Evolutionary conservation across 2,888 invertebrate species (phyloP).

Genomic region (Drosophila ustulata): DNA sequence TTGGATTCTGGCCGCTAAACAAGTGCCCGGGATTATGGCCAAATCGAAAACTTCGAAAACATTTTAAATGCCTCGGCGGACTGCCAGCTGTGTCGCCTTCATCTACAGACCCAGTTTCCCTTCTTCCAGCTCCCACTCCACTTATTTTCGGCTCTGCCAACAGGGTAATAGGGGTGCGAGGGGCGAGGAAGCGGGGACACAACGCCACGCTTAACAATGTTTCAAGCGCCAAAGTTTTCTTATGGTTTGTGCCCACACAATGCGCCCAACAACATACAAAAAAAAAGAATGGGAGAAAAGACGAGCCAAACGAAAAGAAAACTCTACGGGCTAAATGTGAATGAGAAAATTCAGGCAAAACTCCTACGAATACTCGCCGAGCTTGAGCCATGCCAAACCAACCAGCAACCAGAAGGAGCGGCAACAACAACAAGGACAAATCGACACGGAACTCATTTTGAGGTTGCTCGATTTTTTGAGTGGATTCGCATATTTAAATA

Average conservation of each 20-base stretch:
- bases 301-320: constrained; percentile 50
- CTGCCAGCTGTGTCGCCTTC: constrained; percentile 62
- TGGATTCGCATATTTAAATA: neutral
- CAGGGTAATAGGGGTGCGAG: neutral
- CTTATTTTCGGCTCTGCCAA: constrained; percentile 39
- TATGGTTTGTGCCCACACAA: constrained; percentile 56
- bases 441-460: constrained; percentile 13
- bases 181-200: neutral
- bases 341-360: constrained; percentile 49
- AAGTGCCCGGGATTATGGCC: constrained; percentile 61
- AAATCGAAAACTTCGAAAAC: constrained; percentile 64
- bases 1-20: constrained; percentile 38
- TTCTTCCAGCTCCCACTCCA: neutral
- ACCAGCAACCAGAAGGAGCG: constrained; percentile 14
- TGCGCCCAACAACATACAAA: constrained; percentile 32
- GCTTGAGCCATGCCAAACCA: constrained; percentile 31
- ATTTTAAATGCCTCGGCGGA: constrained; percentile 58
- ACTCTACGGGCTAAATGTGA: constrained; percentile 59
- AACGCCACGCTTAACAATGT: constrained; percentile 68
- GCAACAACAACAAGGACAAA: constrained; percentile 24
- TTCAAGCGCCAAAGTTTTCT: constrained; percentile 74
- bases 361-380: constrained; percentile 29
- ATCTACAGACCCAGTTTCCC: constrained; percentile 10
- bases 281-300: constrained; percentile 16
- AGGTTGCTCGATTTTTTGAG: constrained; percentile 11